These are phyloP conservation scores for Melanotaenia pygmaea DNA, from an alignment of 2,797 vertebrate genomes.

Conservation along the genomic window DNA sequence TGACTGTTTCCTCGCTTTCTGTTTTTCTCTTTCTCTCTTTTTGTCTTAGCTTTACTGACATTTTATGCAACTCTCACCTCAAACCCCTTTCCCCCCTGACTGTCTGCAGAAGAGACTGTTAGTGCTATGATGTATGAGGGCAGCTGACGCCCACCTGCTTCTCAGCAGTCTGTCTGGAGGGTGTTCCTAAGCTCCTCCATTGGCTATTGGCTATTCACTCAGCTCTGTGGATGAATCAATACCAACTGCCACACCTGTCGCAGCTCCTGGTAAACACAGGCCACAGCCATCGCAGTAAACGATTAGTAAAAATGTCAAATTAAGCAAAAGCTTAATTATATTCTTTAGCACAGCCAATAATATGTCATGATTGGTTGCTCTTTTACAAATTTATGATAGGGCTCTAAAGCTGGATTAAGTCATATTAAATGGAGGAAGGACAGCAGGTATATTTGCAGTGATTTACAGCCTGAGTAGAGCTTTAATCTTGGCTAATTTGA, in stretches of 20 bases:
- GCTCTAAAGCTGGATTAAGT: slow-evolving; percentile 58
- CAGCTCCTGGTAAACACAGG: slow-evolving; percentile 53
- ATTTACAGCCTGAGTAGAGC: slow-evolving; percentile 51
- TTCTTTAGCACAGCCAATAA: slow-evolving; percentile 28
- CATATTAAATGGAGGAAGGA: slow-evolving; percentile 39
- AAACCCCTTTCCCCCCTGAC: slow-evolving; percentile 27
- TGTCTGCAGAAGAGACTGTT: slow-evolving; percentile 72
- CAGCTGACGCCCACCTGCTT: slow-evolving; percentile 85
- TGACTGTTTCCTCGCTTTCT: slow-evolving; percentile 40
- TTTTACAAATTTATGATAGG: slow-evolving; percentile 42
- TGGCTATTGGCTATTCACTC: slow-evolving; percentile 58
- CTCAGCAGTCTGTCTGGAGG: slow-evolving; percentile 75
- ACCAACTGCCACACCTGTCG: slow-evolving; percentile 78
- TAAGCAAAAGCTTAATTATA: slow-evolving; percentile 34
- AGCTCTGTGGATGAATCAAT: slow-evolving; percentile 67
- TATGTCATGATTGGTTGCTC: slow-evolving; percentile 41
- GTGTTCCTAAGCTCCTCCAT: slow-evolving; percentile 63
- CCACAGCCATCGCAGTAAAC: slow-evolving; percentile 15
- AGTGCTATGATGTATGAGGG: slow-evolving; percentile 78
- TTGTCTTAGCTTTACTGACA: slow-evolving; percentile 64
- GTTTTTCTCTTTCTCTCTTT: slow-evolving; percentile 58
- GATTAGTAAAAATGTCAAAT: slow-evolving; percentile 56
- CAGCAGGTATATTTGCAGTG: slow-evolving; percentile 43
- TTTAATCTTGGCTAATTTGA: slow-evolving; percentile 41
- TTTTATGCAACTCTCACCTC: slow-evolving; percentile 62